Conservation (phyloP, 2,113 vertebrate genomes). For the Catharus minimus region DNA sequence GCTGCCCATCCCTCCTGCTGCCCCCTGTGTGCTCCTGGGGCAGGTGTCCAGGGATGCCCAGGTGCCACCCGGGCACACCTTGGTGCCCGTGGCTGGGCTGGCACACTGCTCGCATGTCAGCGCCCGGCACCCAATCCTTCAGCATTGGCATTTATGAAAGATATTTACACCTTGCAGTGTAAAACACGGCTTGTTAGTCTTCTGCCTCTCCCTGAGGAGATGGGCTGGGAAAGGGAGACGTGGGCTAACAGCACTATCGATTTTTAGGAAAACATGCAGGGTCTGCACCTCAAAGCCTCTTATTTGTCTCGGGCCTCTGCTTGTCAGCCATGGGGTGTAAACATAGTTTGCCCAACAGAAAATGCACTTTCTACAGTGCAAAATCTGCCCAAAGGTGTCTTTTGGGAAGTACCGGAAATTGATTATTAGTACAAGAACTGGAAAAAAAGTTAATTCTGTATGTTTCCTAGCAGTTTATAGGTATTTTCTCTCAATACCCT, state of each 20-base stretch:
- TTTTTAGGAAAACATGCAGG: background rate
- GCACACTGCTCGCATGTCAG: background rate
- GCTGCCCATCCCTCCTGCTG: background rate
- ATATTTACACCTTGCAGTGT: slow-evolving; percentile 22
- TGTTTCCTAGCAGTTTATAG: background rate
- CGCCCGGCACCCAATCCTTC: background rate
- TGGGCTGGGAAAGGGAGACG: background rate
- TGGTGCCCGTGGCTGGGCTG: background rate
- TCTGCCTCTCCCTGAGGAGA: background rate
- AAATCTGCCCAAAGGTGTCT: background rate
- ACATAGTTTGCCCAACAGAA: background rate
- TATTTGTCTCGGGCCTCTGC: background rate
- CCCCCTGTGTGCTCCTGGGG: rapidly evolving
- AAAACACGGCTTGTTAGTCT: too few relatives aligned
- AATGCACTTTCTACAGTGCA: background rate
- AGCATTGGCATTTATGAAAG: slow-evolving; percentile 20
- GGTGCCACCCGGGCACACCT: background rate
- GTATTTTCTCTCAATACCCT: background rate
- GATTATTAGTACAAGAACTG: background rate
- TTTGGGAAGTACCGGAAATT: background rate
- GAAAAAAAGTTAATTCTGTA: background rate
- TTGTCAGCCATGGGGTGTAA: background rate
- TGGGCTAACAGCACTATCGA: background rate
- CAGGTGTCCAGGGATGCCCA: background rate
- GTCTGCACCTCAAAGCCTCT: background rate